These are phyloP conservation scores for Fabriciana adippe DNA, from an alignment of 2,888 invertebrate genomes.

Conservation along the genomic window DNA sequence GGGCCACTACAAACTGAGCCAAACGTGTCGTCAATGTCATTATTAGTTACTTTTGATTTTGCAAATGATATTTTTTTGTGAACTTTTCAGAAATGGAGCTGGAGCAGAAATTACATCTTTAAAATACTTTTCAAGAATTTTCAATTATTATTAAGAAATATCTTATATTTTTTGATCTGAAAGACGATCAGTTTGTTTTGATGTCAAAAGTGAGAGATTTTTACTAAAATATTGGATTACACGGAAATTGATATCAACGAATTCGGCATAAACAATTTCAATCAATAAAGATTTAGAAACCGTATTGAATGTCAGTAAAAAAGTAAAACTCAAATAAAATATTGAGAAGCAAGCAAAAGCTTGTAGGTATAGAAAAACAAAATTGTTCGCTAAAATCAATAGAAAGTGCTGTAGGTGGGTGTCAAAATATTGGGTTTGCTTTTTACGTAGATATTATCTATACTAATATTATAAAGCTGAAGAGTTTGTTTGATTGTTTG, in stretches of 20 bases:
- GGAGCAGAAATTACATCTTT: too few species aligned
- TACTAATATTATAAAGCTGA: too few species aligned
- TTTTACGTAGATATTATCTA: too few species aligned
- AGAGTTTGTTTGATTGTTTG: too few species aligned
- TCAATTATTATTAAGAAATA: not conserved
- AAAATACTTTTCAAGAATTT: not conserved
- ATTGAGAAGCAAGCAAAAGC: too few species aligned
- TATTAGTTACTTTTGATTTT: too few species aligned
- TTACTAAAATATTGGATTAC: slow-evolving; percentile 3
- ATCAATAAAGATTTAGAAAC: slow-evolving; percentile 13
- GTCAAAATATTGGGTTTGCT: too few species aligned
- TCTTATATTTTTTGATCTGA: not conserved
- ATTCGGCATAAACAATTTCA: not conserved
- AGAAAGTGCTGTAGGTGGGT: not conserved
- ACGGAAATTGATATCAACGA: slow-evolving; percentile 3
- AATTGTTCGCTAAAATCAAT: not conserved
- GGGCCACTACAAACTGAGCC: too few species aligned
- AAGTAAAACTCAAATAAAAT: not conserved
- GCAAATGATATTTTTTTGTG: too few species aligned
- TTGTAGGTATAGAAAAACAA: too few species aligned
- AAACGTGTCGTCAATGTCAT: too few species aligned
- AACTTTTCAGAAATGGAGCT: too few species aligned
- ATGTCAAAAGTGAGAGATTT: not conserved
- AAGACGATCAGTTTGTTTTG: not conserved
- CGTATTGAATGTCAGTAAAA: slow-evolving; percentile 10